phyloP scores from a whole-genome alignment of 2,888 invertebrate genomes.

The Cotesia congregata region DNA sequence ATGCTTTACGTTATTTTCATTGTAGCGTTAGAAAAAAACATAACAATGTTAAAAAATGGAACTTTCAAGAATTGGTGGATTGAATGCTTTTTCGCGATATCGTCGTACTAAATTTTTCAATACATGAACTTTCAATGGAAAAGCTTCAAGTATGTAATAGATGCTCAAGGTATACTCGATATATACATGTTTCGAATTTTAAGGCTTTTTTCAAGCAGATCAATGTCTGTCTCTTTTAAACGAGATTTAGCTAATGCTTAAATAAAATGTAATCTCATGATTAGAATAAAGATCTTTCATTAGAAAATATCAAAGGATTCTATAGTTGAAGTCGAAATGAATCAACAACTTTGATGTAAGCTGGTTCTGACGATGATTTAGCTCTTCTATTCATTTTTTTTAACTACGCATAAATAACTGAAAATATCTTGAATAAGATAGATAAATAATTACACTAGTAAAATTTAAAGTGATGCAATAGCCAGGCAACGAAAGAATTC shows the following conservation, averaged over 20 bases:
- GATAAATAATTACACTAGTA: constrained; percentile 32
- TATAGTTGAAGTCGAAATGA: background rate
- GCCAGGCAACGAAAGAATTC: background rate
- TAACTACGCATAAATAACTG: constrained; percentile 27
- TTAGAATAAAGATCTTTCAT: constrained; percentile 8
- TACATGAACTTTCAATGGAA: too few species aligned
- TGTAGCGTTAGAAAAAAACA: background rate
- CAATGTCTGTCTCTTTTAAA: too few species aligned
- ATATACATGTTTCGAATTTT: too few species aligned
- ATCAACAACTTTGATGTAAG: background rate
- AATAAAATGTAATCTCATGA: background rate
- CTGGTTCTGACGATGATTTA: background rate
- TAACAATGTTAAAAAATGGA: background rate
- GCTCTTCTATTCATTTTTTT: background rate
- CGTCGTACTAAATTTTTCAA: too few species aligned
- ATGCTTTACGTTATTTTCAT: constrained; percentile 38
- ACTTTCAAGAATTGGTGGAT: background rate
- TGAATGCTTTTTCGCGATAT: too few species aligned
- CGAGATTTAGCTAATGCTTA: background rate
- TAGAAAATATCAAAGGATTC: constrained; percentile 16
- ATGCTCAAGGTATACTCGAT: too few species aligned
- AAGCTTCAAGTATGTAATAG: too few species aligned
- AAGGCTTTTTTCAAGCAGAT: too few species aligned
- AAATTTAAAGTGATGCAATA: constrained; percentile 6
- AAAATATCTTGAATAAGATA: background rate